phyloP scores from a whole-genome alignment of 2,113 vertebrate species.

The Boulengeromyrus knoepffleri region DNA sequence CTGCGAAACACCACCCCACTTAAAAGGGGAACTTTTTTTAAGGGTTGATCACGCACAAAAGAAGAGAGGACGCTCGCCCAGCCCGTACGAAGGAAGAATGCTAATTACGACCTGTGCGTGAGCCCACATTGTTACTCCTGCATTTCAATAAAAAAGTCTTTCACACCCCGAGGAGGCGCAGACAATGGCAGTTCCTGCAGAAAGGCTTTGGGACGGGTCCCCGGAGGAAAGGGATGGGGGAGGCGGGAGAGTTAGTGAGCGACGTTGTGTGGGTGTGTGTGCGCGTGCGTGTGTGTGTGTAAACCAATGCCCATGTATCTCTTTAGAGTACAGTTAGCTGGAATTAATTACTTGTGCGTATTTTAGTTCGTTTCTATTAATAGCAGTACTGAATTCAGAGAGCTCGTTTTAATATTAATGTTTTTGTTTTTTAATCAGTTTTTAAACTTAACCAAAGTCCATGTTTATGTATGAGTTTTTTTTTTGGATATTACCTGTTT shows the following conservation, averaged over 20 bases:
- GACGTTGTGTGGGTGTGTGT: conserved; percentile 9
- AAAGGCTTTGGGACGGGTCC: conserved; percentile 47
- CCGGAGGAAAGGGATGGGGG: conserved; percentile 26
- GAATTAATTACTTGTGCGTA: not conserved
- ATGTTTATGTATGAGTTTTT: not conserved
- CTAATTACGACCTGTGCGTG: conserved; percentile 59
- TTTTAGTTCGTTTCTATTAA: not conserved
- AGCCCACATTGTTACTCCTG: conserved; percentile 46
- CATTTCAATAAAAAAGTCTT: conserved; percentile 58
- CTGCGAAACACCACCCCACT: conserved; percentile 4
- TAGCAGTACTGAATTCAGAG: not conserved
- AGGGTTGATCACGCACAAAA: conserved; percentile 27
- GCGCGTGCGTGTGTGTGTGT: not conserved
- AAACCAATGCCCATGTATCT: not conserved
- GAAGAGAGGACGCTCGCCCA: conserved; percentile 48
- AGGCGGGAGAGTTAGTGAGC: not conserved
- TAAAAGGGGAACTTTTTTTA: conserved; percentile 22
- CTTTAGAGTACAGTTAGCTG: not conserved
- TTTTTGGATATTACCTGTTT: not conserved
- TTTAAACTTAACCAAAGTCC: not conserved
- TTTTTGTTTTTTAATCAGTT: not conserved
- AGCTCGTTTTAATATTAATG: not conserved
- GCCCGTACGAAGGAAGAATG: conserved; percentile 60
- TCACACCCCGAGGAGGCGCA: conserved; percentile 45
- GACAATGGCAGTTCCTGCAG: conserved; percentile 50